These are phyloP conservation scores for Caerostris extrusa DNA, from an alignment of 1,140 invertebrate species.

Conservation along the genomic window DNA sequence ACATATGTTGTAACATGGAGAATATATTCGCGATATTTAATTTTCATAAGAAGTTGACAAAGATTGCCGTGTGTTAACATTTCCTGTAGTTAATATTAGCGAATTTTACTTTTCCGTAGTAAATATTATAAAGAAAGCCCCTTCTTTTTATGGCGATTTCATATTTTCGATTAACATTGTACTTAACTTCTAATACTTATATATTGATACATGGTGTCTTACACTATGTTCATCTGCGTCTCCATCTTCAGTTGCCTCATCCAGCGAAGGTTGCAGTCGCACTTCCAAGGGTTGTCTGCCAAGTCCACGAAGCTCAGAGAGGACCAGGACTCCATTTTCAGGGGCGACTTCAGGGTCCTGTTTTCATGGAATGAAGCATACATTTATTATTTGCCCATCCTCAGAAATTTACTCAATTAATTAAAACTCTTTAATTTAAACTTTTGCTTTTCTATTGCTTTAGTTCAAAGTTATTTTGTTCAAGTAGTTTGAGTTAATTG, in stretches of 20 bases:
- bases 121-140: no score
- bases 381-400: no score
- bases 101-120: no score
- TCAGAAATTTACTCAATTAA: no score
- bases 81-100: no score
- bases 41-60: no score
- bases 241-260: slow-evolving; percentile 45
- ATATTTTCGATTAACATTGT: no score
- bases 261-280: slow-evolving; percentile 59
- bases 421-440: no score
- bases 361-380: background rate
- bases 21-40: no score
- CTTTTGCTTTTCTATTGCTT: background rate
- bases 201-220: slow-evolving; percentile 17
- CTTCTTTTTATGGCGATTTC: no score
- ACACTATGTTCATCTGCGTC: slow-evolving; percentile 59
- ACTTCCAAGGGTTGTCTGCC: slow-evolving; percentile 68
- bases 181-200: background rate
- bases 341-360: slow-evolving; percentile 54
- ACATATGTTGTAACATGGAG: no score
- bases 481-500: background rate
- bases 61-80: no score
- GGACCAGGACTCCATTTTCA: slow-evolving; percentile 33
- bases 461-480: background rate
- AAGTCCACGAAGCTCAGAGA: slow-evolving; percentile 58